phyloP scores from a whole-genome alignment of 2,797 vertebrate genomes.

The Siniperca undulata region DNA sequence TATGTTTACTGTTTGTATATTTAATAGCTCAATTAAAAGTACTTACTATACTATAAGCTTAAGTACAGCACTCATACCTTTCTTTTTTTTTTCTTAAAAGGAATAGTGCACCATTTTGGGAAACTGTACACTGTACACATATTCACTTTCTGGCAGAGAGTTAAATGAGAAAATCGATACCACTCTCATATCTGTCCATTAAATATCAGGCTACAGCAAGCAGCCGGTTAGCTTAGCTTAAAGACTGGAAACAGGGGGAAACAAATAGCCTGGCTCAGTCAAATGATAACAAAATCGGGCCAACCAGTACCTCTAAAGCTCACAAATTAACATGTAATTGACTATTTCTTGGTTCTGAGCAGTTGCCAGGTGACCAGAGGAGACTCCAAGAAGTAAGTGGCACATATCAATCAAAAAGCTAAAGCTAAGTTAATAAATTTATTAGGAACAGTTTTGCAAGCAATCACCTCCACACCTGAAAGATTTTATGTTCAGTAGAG shows the following conservation, averaged over 20 bases:
- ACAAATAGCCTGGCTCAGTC: neutral
- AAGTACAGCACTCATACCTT: neutral
- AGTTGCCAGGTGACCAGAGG: too few species aligned
- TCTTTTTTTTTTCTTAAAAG: neutral
- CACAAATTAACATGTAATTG: too few species aligned
- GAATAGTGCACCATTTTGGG: neutral
- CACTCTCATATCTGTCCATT: neutral
- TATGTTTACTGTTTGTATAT: neutral
- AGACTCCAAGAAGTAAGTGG: too few species aligned
- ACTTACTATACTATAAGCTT: neutral
- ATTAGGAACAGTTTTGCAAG: constrained; percentile 29
- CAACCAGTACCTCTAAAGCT: too few species aligned
- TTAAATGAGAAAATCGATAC: too few species aligned
- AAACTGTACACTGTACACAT: neutral
- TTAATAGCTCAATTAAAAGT: neutral
- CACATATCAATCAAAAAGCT: constrained; percentile 18
- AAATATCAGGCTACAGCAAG: neutral
- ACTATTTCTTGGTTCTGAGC: too few species aligned
- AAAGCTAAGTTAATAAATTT: neutral
- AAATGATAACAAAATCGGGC: too few species aligned
- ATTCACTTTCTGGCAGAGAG: neutral
- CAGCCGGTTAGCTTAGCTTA: neutral
- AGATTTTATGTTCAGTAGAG: constrained; percentile 1
- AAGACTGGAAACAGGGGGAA: neutral
- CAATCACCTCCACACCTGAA: neutral